phyloP scores from a whole-genome alignment of 37 sponge, comb jelly and placozoan species.

The Spongilla lacustris region DNA sequence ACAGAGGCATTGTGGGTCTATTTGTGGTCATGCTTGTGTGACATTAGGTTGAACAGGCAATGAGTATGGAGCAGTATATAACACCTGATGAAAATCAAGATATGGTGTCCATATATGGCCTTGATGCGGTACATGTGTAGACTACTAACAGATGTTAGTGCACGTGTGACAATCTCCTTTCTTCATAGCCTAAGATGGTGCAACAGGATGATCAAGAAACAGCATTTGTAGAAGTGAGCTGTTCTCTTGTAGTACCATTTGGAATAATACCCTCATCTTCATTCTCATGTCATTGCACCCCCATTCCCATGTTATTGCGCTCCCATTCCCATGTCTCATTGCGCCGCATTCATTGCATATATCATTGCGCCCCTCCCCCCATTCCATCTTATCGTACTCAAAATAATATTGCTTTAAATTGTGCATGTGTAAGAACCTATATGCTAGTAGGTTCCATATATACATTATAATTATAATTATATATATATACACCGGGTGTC shows the following conservation, averaged over 20 bases:
- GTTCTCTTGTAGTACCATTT: not conserved
- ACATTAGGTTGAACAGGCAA: not conserved
- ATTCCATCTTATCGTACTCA: no score
- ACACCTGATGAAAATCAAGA: not conserved
- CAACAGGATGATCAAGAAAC: not conserved
- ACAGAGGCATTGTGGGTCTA: not conserved
- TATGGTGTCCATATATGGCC: not conserved
- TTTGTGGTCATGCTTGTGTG: not conserved
- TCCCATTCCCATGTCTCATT: no score
- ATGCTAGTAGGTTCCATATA: no score
- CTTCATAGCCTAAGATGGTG: not conserved
- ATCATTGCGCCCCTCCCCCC: no score
- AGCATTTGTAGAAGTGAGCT: not conserved
- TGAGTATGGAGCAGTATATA: not conserved
- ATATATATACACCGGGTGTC: no score
- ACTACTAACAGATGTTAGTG: not conserved
- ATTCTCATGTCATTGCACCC: no score
- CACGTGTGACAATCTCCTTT: not conserved
- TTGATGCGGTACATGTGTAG: not conserved
- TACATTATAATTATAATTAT: no score
- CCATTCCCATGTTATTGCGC: no score
- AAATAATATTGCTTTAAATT: no score
- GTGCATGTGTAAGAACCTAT: no score
- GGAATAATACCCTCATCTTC: no score
- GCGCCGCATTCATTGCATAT: no score